Conservation (phyloP, 2,797 vertebrate genomes). For the Megaceryle alcyon region DNA sequence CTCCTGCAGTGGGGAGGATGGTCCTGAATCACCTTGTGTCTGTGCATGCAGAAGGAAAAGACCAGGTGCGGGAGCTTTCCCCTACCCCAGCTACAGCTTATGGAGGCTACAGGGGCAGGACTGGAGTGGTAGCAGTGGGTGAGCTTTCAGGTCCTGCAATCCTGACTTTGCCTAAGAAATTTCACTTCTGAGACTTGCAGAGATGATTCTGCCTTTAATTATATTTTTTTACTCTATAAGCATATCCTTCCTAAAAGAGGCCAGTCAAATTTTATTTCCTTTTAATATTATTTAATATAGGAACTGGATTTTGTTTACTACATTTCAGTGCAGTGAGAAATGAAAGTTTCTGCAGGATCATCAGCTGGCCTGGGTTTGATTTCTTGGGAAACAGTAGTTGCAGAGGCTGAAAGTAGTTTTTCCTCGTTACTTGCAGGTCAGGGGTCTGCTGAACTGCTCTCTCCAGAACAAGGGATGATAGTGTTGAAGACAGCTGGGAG, state of each 20-base stretch:
- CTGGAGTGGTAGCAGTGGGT: not conserved
- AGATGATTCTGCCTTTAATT: slow-evolving; percentile 44
- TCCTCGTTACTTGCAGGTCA: slow-evolving; percentile 5
- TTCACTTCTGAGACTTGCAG: slow-evolving; percentile 45
- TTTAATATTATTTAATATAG: slow-evolving; percentile 64
- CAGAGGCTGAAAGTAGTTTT: not conserved
- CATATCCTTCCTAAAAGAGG: slow-evolving; percentile 56
- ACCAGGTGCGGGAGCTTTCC: not conserved
- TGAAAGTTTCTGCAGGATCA: slow-evolving; percentile 35
- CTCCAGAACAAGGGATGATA: not conserved
- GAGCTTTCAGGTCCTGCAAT: not conserved
- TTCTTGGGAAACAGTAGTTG: slow-evolving; percentile 3
- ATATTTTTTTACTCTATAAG: slow-evolving; percentile 14
- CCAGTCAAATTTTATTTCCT: slow-evolving; percentile 64
- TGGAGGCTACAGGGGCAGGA: not conserved
- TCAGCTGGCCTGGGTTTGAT: slow-evolving; percentile 33
- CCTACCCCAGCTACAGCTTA: not conserved
- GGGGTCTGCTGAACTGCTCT: slow-evolving; percentile 4
- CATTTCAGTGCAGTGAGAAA: slow-evolving; percentile 46
- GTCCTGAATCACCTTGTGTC: not conserved
- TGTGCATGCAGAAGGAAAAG: not conserved
- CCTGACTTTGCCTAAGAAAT: slow-evolving; percentile 15
- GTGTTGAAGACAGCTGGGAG: not conserved
- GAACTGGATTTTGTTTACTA: slow-evolving; percentile 56
- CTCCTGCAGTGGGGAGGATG: not conserved